Evolutionary conservation across 2,797 vertebrate species (phyloP).

Genomic region (Mycteria americana): DNA sequence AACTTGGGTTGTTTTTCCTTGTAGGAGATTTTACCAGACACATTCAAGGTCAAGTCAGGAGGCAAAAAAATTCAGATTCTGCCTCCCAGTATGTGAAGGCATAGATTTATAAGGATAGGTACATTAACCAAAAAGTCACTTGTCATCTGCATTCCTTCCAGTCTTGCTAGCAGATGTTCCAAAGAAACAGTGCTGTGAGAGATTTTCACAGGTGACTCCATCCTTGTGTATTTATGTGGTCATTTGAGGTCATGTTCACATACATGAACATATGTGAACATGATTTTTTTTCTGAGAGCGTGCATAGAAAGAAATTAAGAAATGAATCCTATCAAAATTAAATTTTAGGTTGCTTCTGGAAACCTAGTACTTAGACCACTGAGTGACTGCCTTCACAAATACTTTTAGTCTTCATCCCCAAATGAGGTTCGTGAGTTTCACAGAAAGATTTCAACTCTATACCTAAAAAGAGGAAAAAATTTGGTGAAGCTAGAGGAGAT

Average conservation of each 20-base stretch:
- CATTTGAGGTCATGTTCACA: background rate
- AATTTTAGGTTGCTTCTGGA: background rate
- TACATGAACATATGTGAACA: background rate
- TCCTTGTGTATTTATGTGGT: background rate
- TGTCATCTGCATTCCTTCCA: background rate
- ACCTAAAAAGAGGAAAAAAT: background rate
- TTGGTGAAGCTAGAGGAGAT: background rate
- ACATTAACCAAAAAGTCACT: background rate
- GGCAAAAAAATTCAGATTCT: background rate
- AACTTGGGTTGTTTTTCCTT: background rate
- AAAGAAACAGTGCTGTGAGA: background rate
- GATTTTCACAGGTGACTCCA: background rate
- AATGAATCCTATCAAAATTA: background rate
- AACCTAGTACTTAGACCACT: background rate
- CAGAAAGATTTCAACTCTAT: background rate
- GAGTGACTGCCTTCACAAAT: background rate
- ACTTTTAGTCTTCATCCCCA: background rate
- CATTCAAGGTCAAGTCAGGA: background rate
- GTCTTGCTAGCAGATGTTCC: background rate
- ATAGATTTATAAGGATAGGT: background rate
- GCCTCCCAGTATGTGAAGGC: background rate
- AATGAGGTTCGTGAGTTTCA: background rate
- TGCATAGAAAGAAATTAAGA: background rate
- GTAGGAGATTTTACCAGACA: background rate
- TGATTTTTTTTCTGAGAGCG: background rate